phyloP scores from a whole-genome alignment of 2,797 vertebrate genomes.

The Brachymystax lenok region DNA sequence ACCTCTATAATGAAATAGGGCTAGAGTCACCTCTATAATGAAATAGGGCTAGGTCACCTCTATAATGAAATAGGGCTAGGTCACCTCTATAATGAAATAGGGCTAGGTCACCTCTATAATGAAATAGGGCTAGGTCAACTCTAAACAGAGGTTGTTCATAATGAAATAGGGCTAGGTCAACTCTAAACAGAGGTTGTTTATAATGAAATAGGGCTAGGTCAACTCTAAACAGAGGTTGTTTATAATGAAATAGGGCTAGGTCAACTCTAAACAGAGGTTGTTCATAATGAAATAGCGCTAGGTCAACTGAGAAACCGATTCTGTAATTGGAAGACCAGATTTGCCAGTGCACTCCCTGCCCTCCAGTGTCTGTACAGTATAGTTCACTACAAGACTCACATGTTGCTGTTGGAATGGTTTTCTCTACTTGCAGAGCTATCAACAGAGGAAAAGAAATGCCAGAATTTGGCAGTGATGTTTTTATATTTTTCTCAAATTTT shows the following conservation, averaged over 20 bases:
- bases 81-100: too few relatives aligned
- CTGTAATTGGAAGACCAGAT: slow-evolving; percentile 63
- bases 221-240: slow-evolving; percentile 18
- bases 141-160: too few relatives aligned
- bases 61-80: too few relatives aligned
- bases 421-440: slow-evolving; percentile 15
- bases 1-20: too few relatives aligned
- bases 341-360: slow-evolving; percentile 50
- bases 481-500: slow-evolving; percentile 30
- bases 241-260: too few relatives aligned
- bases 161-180: too few relatives aligned
- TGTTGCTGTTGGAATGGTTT: slow-evolving; percentile 32
- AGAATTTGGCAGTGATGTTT: slow-evolving; percentile 39
- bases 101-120: too few relatives aligned
- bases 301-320: slow-evolving; percentile 71
- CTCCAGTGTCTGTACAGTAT: slow-evolving; percentile 36
- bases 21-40: too few relatives aligned
- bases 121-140: too few relatives aligned
- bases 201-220: too few relatives aligned
- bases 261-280: slow-evolving; percentile 24
- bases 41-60: too few relatives aligned
- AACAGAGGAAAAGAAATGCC: slow-evolving; percentile 30
- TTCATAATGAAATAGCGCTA: too few relatives aligned
- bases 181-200: slow-evolving; percentile 18
- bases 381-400: slow-evolving; percentile 49